phyloP scores from a whole-genome alignment of 2,888 invertebrate species.

The Xylota segnis region DNA sequence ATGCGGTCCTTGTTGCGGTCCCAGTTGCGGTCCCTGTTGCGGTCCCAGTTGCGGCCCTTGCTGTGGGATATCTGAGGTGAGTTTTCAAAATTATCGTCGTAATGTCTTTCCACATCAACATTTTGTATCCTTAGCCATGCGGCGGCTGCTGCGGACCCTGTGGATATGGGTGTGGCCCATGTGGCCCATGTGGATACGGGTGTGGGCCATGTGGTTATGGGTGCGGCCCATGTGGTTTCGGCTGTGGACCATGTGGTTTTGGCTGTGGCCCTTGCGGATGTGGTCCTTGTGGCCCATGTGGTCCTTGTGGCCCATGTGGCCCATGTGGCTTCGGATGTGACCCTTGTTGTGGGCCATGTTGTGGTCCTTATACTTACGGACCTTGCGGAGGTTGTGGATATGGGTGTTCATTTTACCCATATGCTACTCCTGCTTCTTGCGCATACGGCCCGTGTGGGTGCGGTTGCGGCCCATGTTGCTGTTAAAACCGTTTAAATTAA shows the following conservation, averaged over 20 bases:
- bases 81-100: background rate
- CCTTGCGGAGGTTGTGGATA: background rate
- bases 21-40: background rate
- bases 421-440: constrained; percentile 46
- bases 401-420: background rate
- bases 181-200: constrained; percentile 4
- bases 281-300: constrained; percentile 16
- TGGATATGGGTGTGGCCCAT: constrained; percentile 37
- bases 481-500: background rate
- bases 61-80: background rate
- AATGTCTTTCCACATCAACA: background rate
- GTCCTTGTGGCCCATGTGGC: background rate
- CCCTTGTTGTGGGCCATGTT: constrained; percentile 6
- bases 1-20: background rate
- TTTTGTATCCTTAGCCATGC: background rate
- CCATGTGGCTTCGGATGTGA: constrained; percentile 8
- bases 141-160: background rate
- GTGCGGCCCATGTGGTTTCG: constrained; percentile 77
- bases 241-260: background rate
- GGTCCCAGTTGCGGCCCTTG: background rate
- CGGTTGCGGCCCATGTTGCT: constrained; percentile 18
- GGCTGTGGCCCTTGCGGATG: constrained; percentile 78
- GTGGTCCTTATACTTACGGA: constrained; percentile 77
- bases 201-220: constrained; percentile 79
- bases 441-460: constrained; percentile 76